A percentile compares a stretch with the other conserved stretches of the same genome.
phyloP scores from a whole-genome alignment of 2,113 vertebrate genomes.

The Centrocercus urophasianus region DNA sequence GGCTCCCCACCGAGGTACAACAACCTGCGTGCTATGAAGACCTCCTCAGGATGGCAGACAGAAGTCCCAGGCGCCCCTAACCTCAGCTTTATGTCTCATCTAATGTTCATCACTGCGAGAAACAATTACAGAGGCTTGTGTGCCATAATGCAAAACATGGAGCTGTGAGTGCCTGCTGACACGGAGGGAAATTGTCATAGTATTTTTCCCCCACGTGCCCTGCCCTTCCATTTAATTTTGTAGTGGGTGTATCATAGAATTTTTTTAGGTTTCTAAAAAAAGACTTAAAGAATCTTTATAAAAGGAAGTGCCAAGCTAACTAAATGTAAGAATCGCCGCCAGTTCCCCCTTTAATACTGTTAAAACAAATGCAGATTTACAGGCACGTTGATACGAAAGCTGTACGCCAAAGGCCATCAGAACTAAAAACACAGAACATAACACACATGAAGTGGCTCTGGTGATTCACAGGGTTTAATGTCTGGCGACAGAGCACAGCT shows the following conservation, averaged over 20 bases:
- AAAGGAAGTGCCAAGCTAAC: constrained; percentile 28
- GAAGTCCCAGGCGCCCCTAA: constrained; percentile 1
- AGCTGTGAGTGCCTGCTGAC: constrained; percentile 51
- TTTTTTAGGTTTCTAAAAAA: constrained; percentile 47
- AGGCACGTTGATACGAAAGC: background rate
- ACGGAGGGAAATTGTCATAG: constrained; percentile 33
- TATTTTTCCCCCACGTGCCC: constrained; percentile 52
- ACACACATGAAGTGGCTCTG: background rate
- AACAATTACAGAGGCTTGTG: constrained; percentile 26
- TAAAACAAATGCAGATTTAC: constrained; percentile 54
- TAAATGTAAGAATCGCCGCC: constrained; percentile 20
- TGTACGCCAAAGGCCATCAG: constrained; percentile 29
- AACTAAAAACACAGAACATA: constrained; percentile 3
- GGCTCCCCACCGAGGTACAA: background rate
- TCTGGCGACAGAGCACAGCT: constrained; percentile 12
- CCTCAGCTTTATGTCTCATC: constrained; percentile 21
- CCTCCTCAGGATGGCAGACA: background rate
- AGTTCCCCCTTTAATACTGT: constrained; percentile 24
- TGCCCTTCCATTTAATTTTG: constrained; percentile 58
- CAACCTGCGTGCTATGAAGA: constrained; percentile 1
- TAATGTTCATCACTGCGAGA: background rate
- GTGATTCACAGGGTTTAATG: constrained; percentile 29
- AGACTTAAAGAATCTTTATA: constrained; percentile 30
- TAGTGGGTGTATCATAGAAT: background rate
- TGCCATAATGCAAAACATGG: background rate